A percentile compares a stretch with the other conserved stretches of the same genome.
Evolutionary conservation across 2,797 vertebrate genomes (phyloP).

Genomic region (Adelosebastes latens): DNA sequence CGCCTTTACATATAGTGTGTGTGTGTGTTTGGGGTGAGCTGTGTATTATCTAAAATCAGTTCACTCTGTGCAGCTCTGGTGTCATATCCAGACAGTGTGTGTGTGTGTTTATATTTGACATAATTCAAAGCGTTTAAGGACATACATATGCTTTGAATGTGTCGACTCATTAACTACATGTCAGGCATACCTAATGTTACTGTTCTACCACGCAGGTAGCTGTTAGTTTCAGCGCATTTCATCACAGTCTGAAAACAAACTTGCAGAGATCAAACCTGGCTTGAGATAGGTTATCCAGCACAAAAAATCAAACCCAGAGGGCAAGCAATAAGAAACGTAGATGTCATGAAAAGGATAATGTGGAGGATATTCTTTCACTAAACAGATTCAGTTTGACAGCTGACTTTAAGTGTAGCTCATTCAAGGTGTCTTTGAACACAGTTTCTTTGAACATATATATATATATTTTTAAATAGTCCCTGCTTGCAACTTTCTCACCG

Average conservation of each 20-base stretch:
- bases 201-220: not conserved
- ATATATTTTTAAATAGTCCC: not conserved
- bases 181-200: not conserved
- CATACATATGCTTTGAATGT: not conserved
- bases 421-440: not conserved
- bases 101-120: not conserved
- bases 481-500: not conserved
- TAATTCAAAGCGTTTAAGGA: not conserved
- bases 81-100: not conserved
- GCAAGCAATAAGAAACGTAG: not conserved
- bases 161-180: not conserved
- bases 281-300: not conserved
- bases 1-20: not conserved
- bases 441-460: not conserved
- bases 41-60: not conserved
- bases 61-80: not conserved
- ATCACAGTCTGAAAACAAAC: conserved; percentile 29
- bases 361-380: not conserved
- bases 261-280: not conserved
- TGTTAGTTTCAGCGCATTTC: conserved; percentile 34
- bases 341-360: not conserved
- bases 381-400: not conserved
- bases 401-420: not conserved
- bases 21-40: not conserved
- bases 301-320: not conserved